Evolutionary conservation across 2,888 invertebrate species (phyloP), one percentile per base, ranked within the genome.

Genomic region (Drosophila ustulata): DNA sequence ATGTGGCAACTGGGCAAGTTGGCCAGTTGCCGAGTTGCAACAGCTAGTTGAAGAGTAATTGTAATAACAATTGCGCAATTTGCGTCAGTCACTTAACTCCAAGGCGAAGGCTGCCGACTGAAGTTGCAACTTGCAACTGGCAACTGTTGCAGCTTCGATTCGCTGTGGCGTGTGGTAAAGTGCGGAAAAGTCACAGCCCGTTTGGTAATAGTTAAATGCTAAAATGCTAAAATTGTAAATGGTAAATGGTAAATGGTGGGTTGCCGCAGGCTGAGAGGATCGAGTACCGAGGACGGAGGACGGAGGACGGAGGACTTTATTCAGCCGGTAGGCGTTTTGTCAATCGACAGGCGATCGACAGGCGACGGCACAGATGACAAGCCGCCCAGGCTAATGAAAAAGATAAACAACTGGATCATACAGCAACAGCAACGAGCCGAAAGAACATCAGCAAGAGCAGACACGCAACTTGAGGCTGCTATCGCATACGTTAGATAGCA

Each of bases 31-130:
- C 58, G 39, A 34, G 37, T 45, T 57, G 43, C 71, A 69, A 49
- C 53, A 70, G 66, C 76, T 79, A 69, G 75, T 82, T 78, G 71
- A 66, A 69, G 69, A 76, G 86, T 83, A 85, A 83, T 83, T 83
- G 83, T 83, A 85, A 76, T 83, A 83, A 85, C 86, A 82, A 83
- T 83, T 83, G 86, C 81, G 83, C 83, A 83, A 85, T 83, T 83
- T 83, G 80, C 83, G 86, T 86, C 83, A 83, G 86, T 82, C 83
- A 82, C 75, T 82, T 82, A 76, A 71, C 78, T 74, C 57, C 45
- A 37, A 62, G 49, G 58, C 59, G 32, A 46, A 65, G 66, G 65
- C 63, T 59, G 55, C 66, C 59, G 55, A 59, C 41, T 64, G 41
- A 49, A 49, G 49, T 45, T 43, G 26, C 56, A 28, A 51, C 45